These are phyloP conservation scores for Drosophila paranaensis DNA, from an alignment of 2,888 invertebrate species.

Conservation along the genomic window DNA sequence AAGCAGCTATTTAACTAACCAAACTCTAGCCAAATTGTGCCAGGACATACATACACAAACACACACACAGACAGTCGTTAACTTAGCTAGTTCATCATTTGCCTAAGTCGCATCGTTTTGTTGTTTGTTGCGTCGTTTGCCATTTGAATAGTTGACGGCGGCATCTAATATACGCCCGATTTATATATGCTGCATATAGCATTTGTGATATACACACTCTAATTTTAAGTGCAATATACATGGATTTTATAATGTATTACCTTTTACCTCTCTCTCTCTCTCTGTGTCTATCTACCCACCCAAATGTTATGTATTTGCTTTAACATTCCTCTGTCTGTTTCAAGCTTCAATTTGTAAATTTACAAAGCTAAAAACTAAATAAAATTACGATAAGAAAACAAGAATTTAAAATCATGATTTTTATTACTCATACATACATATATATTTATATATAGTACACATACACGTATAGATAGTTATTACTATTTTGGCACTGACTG, in stretches of 20 bases:
- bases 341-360: constrained; percentile 14
- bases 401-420: constrained; percentile 42
- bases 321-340: constrained; percentile 32
- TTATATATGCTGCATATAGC: constrained; percentile 16
- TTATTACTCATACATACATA: constrained; percentile 43
- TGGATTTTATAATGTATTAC: constrained; percentile 12
- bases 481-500: constrained; percentile 50
- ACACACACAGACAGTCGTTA: constrained; percentile 21
- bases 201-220: constrained; percentile 43
- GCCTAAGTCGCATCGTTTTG: constrained; percentile 38
- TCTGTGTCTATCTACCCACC: no score
- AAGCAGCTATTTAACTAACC: background rate
- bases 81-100: constrained; percentile 57
- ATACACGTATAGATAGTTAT: constrained; percentile 61
- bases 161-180: constrained; percentile 1
- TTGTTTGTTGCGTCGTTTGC: constrained; percentile 33
- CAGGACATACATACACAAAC: constrained; percentile 35
- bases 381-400: constrained; percentile 9
- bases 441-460: constrained; percentile 45
- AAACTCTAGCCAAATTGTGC: constrained; percentile 67
- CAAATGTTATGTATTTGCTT: constrained; percentile 8
- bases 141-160: constrained; percentile 26
- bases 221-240: constrained; percentile 48
- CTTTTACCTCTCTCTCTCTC: background rate
- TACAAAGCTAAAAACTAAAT: background rate